These are phyloP conservation scores for Monopterus albus DNA, from an alignment of 2,113 vertebrate genomes.

Conservation along the genomic window DNA sequence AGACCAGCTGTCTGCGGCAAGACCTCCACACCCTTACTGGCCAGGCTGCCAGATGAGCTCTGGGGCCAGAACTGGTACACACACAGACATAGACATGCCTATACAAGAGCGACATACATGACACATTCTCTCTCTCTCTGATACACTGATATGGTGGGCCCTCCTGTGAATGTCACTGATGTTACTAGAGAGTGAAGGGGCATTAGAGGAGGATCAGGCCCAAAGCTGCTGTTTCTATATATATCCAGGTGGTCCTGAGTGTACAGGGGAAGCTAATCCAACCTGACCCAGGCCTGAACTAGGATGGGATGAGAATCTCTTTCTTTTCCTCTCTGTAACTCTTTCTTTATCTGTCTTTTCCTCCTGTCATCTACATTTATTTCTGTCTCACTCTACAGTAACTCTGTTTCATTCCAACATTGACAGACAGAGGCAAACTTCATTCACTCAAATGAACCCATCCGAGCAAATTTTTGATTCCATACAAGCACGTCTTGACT, in stretches of 20 bases:
- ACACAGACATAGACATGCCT: constrained; percentile 15
- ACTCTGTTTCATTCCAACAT: background rate
- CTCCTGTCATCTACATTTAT: background rate
- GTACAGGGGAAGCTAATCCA: constrained; percentile 80
- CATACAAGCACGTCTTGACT: background rate
- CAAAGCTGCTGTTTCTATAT: constrained; percentile 87
- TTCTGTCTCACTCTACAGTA: background rate
- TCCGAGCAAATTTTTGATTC: background rate
- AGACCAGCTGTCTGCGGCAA: constrained; percentile 46
- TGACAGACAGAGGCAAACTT: too few species aligned
- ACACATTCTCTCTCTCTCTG: constrained; percentile 56
- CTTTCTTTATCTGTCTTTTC: constrained; percentile 28
- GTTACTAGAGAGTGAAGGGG: constrained; percentile 87
- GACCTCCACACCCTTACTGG: constrained; percentile 41
- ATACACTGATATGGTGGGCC: constrained; percentile 47
- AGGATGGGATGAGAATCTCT: constrained; percentile 42
- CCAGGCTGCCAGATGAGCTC: constrained; percentile 47
- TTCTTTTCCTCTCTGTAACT: constrained; percentile 48
- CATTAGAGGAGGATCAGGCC: constrained; percentile 84
- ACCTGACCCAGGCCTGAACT: constrained; percentile 72
- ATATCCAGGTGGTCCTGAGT: constrained; percentile 82
- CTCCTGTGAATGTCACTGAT: constrained; percentile 87
- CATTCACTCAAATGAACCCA: too few species aligned
- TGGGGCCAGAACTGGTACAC: constrained; percentile 16
- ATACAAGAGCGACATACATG: constrained; percentile 51